Base-by-base conservation (phyloP, 2,888 invertebrate genomes). In the Neoaliturus tenellus region DNA sequence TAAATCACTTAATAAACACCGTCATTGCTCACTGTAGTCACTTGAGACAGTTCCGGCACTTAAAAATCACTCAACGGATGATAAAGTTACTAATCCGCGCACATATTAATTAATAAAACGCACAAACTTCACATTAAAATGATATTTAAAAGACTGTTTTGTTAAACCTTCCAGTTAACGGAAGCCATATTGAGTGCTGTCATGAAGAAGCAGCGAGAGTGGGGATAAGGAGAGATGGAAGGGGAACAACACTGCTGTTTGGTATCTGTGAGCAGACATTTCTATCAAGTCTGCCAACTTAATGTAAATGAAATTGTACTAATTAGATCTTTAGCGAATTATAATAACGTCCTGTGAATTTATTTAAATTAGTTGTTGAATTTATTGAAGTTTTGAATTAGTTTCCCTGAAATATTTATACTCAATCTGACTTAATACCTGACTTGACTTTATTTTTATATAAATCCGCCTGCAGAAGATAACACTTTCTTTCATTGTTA, bases 141-240 rank as follows among this genome's bases (percentile, higher is more conserved):
- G 48, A 55, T 48, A 20, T 78, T 28, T n/a, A 78, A 17, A 31
- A 39, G 82, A 48, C 73, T 73, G 55, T 73, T 82, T 82, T 51
- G 82, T 14, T 82, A 51, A 39, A 48, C 58, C 73, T 71, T 73
- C 82, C 85, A 80, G 80, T 85, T 85, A 82, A 83, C 85, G 85
- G 86, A 85, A 85, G 86, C 86, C 86, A 86, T 86, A 86, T 86
- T 86, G 86, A 85, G 86, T 85, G 84, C 84, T 69, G 78, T 78
- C 84, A 82, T 82, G 82, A 82, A 82, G 82, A 82, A 82, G 82
- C 73, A 73, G 73, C 55, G n/a, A 20, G 31, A 58, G 73, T 55
- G 73, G 82, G 82, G 73, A 55, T 55, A 78, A 78, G 78, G 78
- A 51, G 73, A n/a, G 23, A 39, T 20, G 73, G 58, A 73, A 71